Evolutionary conservation across 2,797 vertebrate genomes (phyloP).

Genomic region (Enteromius treurensis): DNA sequence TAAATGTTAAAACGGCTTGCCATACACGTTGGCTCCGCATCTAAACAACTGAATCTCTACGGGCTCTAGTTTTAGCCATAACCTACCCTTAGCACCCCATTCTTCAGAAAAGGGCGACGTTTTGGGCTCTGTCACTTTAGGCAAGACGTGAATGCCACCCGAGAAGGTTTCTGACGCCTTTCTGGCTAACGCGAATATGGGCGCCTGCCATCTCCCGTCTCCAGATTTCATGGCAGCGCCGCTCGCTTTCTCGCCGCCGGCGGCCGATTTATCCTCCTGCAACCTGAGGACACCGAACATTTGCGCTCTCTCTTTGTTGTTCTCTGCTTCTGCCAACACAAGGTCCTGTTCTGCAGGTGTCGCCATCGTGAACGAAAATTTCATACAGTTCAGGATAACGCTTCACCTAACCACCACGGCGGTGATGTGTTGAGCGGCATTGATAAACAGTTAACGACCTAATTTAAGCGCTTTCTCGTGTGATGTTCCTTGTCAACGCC

Average conservation of each 20-base stretch:
- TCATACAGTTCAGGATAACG: constrained; percentile 43
- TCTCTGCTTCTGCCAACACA: constrained; percentile 76
- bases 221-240: constrained; percentile 63
- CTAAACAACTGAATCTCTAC: constrained; percentile 1
- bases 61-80: background rate
- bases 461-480: constrained; percentile 6
- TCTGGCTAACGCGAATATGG: constrained; percentile 83
- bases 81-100: constrained; percentile 78
- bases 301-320: constrained; percentile 76
- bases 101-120: constrained; percentile 66
- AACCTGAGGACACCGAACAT: constrained; percentile 80
- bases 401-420: constrained; percentile 49
- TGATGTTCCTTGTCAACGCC: constrained; percentile 28
- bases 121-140: constrained; percentile 80
- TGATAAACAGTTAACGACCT: constrained; percentile 44
- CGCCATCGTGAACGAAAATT: constrained; percentile 73
- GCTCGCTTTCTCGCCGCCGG: constrained; percentile 67
- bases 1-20: background rate
- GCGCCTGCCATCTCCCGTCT: constrained; percentile 84
- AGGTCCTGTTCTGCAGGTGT: constrained; percentile 82
- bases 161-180: constrained; percentile 85
- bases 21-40: background rate
- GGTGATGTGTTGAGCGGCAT: constrained; percentile 53
- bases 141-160: constrained; percentile 82
- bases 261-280: constrained; percentile 76